phyloP scores from a whole-genome alignment of 1,140 invertebrate species.

The Drosophila ogumai region DNA sequence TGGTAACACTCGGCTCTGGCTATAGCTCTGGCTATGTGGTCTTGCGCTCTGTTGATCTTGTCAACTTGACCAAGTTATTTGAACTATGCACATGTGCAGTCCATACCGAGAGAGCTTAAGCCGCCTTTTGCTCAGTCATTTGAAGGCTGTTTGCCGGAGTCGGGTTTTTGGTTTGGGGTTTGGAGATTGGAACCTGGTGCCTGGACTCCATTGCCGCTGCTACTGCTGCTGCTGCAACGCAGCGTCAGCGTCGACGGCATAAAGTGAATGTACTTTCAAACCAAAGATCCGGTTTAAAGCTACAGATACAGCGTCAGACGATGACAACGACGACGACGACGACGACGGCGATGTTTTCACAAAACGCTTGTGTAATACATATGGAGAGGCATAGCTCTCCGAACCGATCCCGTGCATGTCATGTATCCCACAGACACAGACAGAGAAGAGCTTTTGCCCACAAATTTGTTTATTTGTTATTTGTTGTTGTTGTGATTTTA shows the following conservation, averaged over 20 bases:
- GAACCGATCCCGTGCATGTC: slow-evolving; percentile 17
- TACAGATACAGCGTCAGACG: slow-evolving; percentile 68
- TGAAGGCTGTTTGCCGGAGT: slow-evolving; percentile 75
- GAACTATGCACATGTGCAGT: slow-evolving; percentile 81
- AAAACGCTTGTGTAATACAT: slow-evolving; percentile 81
- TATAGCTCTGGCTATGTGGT: slow-evolving; percentile 23
- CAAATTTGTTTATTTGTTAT: slow-evolving; percentile 51
- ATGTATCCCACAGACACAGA: slow-evolving; percentile 21
- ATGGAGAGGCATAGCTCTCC: slow-evolving; percentile 48
- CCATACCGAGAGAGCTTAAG: slow-evolving; percentile 49
- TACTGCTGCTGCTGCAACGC: slow-evolving; percentile 13
- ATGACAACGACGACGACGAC: slow-evolving; percentile 52
- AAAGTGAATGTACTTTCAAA: slow-evolving; percentile 84
- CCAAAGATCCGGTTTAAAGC: slow-evolving; percentile 82
- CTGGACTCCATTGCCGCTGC: slow-evolving; percentile 35
- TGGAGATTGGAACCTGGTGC: slow-evolving; percentile 23
- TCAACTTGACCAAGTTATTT: slow-evolving; percentile 83
- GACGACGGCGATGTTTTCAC: slow-evolving; percentile 70
- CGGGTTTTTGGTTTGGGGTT: slow-evolving; percentile 9
- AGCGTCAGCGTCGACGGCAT: slow-evolving; percentile 50
- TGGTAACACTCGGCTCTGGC: slow-evolving; percentile 60
- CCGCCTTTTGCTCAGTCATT: slow-evolving; percentile 66
- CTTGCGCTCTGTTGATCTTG: slow-evolving; percentile 70
- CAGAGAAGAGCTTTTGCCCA: slow-evolving; percentile 48
- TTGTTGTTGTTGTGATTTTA: slow-evolving; percentile 36